These are phyloP conservation scores for Conus ventricosus DNA, from an alignment of 1,140 invertebrate genomes.

Conservation along the genomic window DNA sequence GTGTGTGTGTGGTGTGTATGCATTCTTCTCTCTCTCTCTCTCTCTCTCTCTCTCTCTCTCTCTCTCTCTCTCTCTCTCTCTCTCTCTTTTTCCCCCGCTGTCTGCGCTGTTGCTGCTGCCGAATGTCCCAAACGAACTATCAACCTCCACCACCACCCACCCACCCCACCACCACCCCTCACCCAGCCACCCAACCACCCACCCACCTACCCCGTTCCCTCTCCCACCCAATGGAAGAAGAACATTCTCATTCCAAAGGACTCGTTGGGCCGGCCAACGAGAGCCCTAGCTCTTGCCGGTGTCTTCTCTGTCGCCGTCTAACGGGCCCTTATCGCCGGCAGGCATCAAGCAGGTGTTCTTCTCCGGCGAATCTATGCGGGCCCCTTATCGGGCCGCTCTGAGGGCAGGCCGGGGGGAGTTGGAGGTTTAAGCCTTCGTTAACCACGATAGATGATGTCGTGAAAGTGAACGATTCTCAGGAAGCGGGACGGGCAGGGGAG, in stretches of 20 bases:
- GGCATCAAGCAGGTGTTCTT: not conserved
- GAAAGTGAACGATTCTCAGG: no score
- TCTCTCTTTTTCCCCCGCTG: not conserved
- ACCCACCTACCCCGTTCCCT: not conserved
- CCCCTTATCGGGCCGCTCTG: not conserved
- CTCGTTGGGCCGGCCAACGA: not conserved
- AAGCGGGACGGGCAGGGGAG: no score
- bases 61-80: not conserved
- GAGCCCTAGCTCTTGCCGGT: not conserved
- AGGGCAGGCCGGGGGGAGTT: not conserved
- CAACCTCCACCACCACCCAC: no score
- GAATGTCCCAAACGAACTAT: no score
- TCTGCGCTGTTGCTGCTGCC: not conserved
- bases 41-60: not conserved
- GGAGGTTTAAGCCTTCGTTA: not conserved
- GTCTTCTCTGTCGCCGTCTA: not conserved
- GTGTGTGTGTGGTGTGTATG: no score
- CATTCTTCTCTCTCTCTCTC: not conserved
- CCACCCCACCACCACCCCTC: not conserved
- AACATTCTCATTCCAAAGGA: not conserved
- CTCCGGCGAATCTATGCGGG: not conserved
- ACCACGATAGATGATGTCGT: no score
- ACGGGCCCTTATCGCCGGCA: not conserved
- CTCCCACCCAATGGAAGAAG: not conserved
- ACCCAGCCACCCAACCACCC: not conserved